Percentiles rank a stretch among this genome's conserved stretches.
These are phyloP conservation scores for Gallinago undulata DNA, from an alignment of 2,113 vertebrate species.

Conservation along the genomic window DNA sequence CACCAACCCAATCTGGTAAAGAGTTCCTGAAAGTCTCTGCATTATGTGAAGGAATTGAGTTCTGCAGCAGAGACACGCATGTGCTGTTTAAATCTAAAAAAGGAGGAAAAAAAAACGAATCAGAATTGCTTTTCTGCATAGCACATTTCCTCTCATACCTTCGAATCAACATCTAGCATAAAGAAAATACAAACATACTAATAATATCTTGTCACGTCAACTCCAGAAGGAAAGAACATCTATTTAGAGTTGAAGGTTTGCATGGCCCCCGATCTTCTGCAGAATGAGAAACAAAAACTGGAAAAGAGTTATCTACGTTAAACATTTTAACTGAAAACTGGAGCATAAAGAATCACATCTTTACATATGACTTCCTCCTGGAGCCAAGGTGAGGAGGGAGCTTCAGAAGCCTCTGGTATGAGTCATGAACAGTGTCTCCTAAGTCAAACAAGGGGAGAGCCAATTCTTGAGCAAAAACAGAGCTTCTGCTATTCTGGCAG, in stretches of 20 bases:
- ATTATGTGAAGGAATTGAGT: not conserved
- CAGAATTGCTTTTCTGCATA: not conserved
- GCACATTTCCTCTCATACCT: not conserved
- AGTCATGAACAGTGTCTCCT: not conserved
- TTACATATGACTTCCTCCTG: not conserved
- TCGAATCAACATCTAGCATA: not conserved
- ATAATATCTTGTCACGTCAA: not conserved
- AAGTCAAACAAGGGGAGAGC: not conserved
- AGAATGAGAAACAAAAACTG: not conserved
- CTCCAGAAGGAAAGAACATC: not conserved
- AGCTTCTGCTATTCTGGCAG: not conserved
- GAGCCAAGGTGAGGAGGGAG: not conserved
- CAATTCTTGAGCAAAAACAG: not conserved
- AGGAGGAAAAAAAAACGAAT: not conserved
- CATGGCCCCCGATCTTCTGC: not conserved
- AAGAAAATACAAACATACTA: not conserved
- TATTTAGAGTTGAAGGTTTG: not conserved
- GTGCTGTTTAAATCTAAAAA: not conserved
- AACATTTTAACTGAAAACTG: not conserved
- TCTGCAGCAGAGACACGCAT: not conserved
- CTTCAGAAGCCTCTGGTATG: not conserved
- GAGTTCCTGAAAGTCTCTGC: conserved; percentile 40
- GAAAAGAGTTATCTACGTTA: not conserved
- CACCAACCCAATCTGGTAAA: not conserved
- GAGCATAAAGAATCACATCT: not conserved